Evolutionary conservation across 2,888 invertebrate genomes (phyloP).

Genomic region (Choreutis nemorana): DNA sequence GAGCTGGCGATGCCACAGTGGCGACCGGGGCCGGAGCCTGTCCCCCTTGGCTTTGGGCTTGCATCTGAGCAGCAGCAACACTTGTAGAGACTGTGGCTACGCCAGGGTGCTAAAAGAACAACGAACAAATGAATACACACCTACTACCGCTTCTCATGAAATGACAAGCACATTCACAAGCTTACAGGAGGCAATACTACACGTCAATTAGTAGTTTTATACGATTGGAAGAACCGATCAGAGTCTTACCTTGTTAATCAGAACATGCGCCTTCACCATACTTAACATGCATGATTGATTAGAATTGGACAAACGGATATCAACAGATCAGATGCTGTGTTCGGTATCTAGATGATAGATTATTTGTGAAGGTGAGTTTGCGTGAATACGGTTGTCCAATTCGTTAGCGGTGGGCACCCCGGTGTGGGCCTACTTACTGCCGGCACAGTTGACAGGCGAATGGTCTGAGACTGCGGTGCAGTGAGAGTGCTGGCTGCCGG

Average conservation of each 20-base stretch:
- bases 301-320: slow-evolving; percentile 26
- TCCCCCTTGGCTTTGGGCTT: slow-evolving; percentile 26
- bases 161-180: too few relatives aligned
- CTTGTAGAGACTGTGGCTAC: slow-evolving; percentile 51
- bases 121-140: too few relatives aligned
- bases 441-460: slow-evolving; percentile 87
- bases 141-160: too few relatives aligned
- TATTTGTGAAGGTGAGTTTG: too few relatives aligned
- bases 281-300: slow-evolving; percentile 39
- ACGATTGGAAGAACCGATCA: slow-evolving; percentile 16
- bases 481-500: slow-evolving; percentile 67
- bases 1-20: slow-evolving; percentile 21
- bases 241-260: slow-evolving; percentile 43
- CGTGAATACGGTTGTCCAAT: slow-evolving; percentile 19
- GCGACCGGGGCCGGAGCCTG: slow-evolving; percentile 28
- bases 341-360: too few relatives aligned
- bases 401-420: slow-evolving; percentile 17
- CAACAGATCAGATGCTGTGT: too few relatives aligned
- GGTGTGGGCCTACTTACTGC: slow-evolving; percentile 65
- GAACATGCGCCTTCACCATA: slow-evolving; percentile 48
- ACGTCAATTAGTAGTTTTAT: background rate
- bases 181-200: too few relatives aligned
- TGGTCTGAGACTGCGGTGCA: slow-evolving; percentile 72
- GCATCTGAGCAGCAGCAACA: slow-evolving; percentile 36
- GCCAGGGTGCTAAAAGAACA: slow-evolving; percentile 46